Evolutionary conservation across 2,113 vertebrate species (phyloP), one percentile per base, ranked within the genome.

Genomic region (Podarcis muralis): DNA sequence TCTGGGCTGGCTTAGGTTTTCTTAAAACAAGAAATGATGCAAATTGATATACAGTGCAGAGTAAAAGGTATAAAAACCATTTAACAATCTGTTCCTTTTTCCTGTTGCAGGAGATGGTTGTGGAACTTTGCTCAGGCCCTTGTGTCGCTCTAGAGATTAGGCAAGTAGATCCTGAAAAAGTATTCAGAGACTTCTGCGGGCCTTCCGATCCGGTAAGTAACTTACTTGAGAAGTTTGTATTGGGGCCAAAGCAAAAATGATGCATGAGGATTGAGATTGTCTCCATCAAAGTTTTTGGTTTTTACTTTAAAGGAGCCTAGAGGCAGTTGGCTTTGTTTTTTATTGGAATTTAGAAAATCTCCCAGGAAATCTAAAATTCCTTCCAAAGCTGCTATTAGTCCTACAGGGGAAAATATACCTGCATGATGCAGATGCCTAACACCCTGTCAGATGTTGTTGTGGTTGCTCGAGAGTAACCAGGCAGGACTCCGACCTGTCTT

Each of bases 121-220:
- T 97, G 18, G 98, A 99, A 96, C 95, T 99, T 89, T 98, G 96
- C 93, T 98, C 98, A 40, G 98, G 98, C 80, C 97, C 98, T 88
- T 99, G 98, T 76, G 97, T 99, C 95, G 98, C 97, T 35, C 95
- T 99, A 82, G 99, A 99, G 93, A 97, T 99, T 93, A 97, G 95
- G 18, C 96, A 98, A 5, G 88, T 92, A 0, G 95, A 98, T 35
- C 62, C 96, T 87, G 93, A 96, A 16, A 97, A 97, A 95, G 92
- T 96, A 30, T 99, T 99, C 96, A 97, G 99, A 93, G 97, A 98
- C 62, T 98, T 98, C 94, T 99, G 98, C 90, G 98, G 99, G 25
- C 99, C 99, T 40, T 96, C 97, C 37, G 98, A 99, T 92, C 98
- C 99, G 82, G 99, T 99, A 97, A 99, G 98, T 99, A 76, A 91